Evolutionary conservation across 2,797 vertebrate species (phyloP).

Genomic region (Alcedo atthis): DNA sequence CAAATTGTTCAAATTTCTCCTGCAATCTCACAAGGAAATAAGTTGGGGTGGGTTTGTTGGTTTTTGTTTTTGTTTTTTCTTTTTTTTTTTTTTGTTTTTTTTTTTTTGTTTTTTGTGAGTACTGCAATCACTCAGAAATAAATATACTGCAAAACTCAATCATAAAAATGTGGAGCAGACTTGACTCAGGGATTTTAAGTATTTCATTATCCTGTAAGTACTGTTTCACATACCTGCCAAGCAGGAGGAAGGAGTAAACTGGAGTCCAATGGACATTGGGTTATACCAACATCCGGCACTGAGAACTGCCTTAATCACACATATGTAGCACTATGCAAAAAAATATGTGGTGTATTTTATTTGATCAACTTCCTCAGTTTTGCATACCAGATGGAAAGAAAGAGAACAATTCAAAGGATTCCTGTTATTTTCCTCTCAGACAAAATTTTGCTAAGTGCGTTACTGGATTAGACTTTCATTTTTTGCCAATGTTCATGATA

Average conservation of each 20-base stretch:
- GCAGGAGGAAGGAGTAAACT: neutral
- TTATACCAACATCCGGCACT: neutral
- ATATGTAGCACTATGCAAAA: neutral
- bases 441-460: neutral
- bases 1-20: neutral
- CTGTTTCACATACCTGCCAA: neutral
- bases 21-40: neutral
- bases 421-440: neutral
- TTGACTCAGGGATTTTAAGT: neutral
- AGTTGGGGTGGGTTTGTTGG: too few relatives aligned
- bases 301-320: neutral
- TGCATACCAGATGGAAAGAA: slow-evolving; percentile 13
- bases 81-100: neutral
- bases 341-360: neutral
- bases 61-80: neutral
- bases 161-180: neutral
- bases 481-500: neutral
- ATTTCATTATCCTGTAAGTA: neutral
- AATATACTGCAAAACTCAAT: neutral
- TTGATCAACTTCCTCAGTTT: neutral
- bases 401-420: neutral
- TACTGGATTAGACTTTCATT: neutral
- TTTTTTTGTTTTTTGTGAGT: neutral
- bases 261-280: neutral
- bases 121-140: neutral